Percentiles rank a stretch among this genome's conserved stretches.
Evolutionary conservation across 2,797 vertebrate genomes (phyloP).

Genomic region (Mormyrops boulengeri): DNA sequence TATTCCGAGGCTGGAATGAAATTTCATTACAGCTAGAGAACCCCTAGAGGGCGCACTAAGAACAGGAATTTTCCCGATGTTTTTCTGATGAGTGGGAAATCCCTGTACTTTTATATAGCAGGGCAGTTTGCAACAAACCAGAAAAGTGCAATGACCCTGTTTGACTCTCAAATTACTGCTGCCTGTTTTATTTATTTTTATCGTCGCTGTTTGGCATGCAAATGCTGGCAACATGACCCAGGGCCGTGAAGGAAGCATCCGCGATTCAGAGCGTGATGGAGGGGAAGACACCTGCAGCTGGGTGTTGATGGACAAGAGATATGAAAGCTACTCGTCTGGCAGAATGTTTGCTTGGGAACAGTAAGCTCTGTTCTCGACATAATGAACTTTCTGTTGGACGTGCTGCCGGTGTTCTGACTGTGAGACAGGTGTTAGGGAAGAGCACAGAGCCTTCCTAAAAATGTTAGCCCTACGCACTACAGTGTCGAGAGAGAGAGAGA

Average conservation of each 20-base stretch:
- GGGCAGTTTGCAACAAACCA: not conserved
- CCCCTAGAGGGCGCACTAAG: not conserved
- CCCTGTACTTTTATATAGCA: not conserved
- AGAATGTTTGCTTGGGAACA: not conserved
- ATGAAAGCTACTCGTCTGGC: not conserved
- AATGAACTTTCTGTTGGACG: slow-evolving; percentile 10
- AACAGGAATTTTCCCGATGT: not conserved
- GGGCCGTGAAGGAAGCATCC: not conserved
- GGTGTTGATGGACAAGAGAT: not conserved
- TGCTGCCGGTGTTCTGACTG: not conserved
- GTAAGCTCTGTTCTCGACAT: slow-evolving; percentile 7
- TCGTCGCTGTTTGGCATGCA: not conserved
- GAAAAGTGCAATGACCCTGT: not conserved
- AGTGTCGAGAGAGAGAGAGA: not conserved
- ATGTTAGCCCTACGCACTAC: not conserved
- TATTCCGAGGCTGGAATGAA: not conserved
- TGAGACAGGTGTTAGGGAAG: slow-evolving; percentile 9
- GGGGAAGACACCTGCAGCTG: not conserved
- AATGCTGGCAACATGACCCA: not conserved
- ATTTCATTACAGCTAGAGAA: not conserved
- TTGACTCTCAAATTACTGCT: not conserved
- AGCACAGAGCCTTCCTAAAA: not conserved
- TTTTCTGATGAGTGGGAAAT: not conserved
- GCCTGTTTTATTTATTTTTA: not conserved
- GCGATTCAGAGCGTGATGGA: not conserved